phyloP scores from a whole-genome alignment of 1,140 invertebrate species.

The Caenorhabditis latens region DNA sequence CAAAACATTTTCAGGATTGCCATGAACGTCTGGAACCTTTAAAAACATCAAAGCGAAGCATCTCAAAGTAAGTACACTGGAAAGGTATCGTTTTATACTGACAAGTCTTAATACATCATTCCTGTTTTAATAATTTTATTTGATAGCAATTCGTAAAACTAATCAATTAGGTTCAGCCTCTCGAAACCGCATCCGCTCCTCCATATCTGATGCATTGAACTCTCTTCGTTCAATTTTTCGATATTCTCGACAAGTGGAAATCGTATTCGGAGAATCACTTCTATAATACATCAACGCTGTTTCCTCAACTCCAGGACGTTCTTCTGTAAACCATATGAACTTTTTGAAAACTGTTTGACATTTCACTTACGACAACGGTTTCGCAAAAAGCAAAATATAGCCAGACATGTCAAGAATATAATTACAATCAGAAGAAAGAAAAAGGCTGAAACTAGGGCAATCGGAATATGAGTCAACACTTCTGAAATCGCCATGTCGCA shows the following conservation, averaged over 20 bases:
- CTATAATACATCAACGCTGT: constrained; percentile 54
- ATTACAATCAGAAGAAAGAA: constrained; percentile 43
- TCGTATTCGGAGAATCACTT: constrained; percentile 57
- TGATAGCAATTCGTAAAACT: background rate
- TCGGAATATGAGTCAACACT: constrained; percentile 45
- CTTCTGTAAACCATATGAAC: background rate
- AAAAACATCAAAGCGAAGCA: too few species aligned
- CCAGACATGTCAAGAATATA: constrained; percentile 20
- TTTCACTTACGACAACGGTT: constrained; percentile 47
- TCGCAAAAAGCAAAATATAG: constrained; percentile 45
- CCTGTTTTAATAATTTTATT: too few species aligned
- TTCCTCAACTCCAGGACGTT: constrained; percentile 34
- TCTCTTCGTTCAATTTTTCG: constrained; percentile 51
- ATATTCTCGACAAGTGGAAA: constrained; percentile 49
- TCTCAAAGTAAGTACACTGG: too few species aligned
- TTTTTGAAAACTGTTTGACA: background rate
- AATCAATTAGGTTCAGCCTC: background rate
- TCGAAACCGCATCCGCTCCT: constrained; percentile 57
- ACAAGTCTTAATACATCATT: too few species aligned
- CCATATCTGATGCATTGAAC: constrained; percentile 48
- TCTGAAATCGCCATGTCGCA: constrained; percentile 63
- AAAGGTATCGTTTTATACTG: too few species aligned
- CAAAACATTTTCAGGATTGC: too few species aligned
- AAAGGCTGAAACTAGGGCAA: constrained; percentile 17
- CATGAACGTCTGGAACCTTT: too few species aligned